These are phyloP conservation scores for Girardinus metallicus DNA, from an alignment of 2,797 vertebrate genomes.

Conservation along the genomic window DNA sequence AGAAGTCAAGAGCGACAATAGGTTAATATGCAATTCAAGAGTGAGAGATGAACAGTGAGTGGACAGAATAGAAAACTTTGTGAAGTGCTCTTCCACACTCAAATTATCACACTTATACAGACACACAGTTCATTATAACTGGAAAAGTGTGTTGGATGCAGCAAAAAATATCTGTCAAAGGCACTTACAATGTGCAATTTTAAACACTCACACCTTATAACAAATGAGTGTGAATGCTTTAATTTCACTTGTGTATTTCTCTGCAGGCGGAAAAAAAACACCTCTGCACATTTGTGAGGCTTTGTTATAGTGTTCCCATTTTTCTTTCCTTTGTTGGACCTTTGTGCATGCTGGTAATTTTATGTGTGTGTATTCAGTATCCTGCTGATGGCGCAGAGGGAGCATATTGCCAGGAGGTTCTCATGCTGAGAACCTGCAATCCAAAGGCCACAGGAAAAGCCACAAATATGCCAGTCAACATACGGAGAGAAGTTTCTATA, in stretches of 20 bases:
- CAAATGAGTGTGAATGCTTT: constrained; percentile 14
- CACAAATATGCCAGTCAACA: constrained; percentile 41
- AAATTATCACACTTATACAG: constrained; percentile 11
- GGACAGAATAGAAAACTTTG: constrained; percentile 31
- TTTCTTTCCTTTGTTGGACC: constrained; percentile 17
- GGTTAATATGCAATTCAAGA: constrained; percentile 22
- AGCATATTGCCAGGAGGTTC: constrained; percentile 57
- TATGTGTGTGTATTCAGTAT: constrained; percentile 31
- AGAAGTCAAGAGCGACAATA: constrained; percentile 22
- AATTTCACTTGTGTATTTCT: constrained; percentile 8
- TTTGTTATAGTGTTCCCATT: constrained; percentile 13
- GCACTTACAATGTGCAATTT: constrained; percentile 15
- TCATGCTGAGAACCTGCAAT: constrained; percentile 69
- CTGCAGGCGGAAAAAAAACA: constrained; percentile 1
- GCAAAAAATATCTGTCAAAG: constrained; percentile 34
- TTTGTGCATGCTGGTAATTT: constrained; percentile 9
- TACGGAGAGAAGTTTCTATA: constrained; percentile 39
- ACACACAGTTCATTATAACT: constrained; percentile 11
- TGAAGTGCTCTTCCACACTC: constrained; percentile 3
- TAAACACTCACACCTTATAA: not conserved
- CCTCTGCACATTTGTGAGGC: constrained; percentile 23
- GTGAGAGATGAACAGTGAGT: constrained; percentile 5
- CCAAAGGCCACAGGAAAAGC: constrained; percentile 70
- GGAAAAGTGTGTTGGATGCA: constrained; percentile 15
- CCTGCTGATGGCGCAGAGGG: constrained; percentile 61